phyloP scores from a whole-genome alignment of 2,797 vertebrate genomes.

The Chiloscyllium punctatum region DNA sequence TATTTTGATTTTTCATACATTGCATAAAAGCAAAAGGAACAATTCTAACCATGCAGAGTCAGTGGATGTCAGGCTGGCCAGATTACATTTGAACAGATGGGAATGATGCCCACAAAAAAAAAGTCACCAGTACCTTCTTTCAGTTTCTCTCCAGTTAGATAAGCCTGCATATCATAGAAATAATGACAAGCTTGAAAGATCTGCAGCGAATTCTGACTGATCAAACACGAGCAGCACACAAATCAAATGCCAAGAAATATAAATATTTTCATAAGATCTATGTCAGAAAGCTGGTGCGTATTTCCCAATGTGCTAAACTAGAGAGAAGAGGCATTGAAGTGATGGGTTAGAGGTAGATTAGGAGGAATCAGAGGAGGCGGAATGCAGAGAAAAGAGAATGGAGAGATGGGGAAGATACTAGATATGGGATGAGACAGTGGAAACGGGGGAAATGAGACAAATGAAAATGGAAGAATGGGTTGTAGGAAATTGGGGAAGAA shows the following conservation, averaged over 20 bases:
- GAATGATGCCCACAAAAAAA: background rate
- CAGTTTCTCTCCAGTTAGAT: background rate
- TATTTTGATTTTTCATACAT: background rate
- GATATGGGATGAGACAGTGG: no score
- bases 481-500: background rate
- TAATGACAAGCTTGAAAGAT: no score
- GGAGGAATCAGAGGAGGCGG: background rate
- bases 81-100: background rate
- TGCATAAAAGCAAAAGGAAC: background rate
- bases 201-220: no score
- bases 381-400: background rate
- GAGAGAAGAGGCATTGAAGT: no score
- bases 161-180: no score
- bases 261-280: no score
- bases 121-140: background rate
- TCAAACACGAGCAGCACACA: no score
- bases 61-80: background rate
- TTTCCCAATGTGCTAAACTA: no score
- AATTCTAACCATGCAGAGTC: background rate
- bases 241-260: no score
- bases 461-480: background rate
- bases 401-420: no score
- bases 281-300: no score
- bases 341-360: no score
- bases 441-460: background rate